Percentiles rank a stretch among this genome's conserved stretches.
These are phyloP conservation scores for Anarhynchus alexandrinus DNA, from an alignment of 2,113 vertebrate species.

Conservation along the genomic window DNA sequence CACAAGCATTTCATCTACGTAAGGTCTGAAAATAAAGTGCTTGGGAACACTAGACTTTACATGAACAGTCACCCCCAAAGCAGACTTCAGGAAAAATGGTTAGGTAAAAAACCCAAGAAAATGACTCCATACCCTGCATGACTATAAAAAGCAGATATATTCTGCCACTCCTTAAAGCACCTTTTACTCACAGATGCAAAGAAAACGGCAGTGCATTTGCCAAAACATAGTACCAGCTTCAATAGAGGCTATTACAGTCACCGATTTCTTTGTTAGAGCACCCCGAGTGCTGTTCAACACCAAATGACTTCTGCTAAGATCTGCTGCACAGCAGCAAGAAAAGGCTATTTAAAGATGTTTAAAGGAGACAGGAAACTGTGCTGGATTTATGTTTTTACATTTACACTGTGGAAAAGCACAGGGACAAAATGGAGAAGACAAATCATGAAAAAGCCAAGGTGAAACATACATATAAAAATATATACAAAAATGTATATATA, in stretches of 20 bases:
- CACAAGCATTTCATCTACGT: not conserved
- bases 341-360: not conserved
- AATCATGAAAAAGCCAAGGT: not conserved
- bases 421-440: not conserved
- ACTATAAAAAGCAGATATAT: not conserved
- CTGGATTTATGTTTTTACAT: not conserved
- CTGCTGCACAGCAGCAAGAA: not conserved
- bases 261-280: not conserved
- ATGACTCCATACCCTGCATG: not conserved
- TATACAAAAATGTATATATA: not conserved
- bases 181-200: not conserved
- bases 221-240: not conserved
- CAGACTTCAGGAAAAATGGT: not conserved
- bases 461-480: not conserved
- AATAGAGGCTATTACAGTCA: not conserved
- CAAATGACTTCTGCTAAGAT: not conserved
- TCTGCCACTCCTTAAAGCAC: not conserved
- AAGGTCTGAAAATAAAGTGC: not conserved
- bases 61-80: not conserved
- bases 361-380: not conserved
- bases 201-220: not conserved
- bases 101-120: not conserved
- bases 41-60: not conserved
- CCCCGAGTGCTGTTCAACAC: not conserved
- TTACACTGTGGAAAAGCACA: not conserved